A percentile compares a stretch with the other conserved stretches of the same genome.
Conservation (phyloP, 2,797 vertebrate species). For the Phalanger gymnotis region DNA sequence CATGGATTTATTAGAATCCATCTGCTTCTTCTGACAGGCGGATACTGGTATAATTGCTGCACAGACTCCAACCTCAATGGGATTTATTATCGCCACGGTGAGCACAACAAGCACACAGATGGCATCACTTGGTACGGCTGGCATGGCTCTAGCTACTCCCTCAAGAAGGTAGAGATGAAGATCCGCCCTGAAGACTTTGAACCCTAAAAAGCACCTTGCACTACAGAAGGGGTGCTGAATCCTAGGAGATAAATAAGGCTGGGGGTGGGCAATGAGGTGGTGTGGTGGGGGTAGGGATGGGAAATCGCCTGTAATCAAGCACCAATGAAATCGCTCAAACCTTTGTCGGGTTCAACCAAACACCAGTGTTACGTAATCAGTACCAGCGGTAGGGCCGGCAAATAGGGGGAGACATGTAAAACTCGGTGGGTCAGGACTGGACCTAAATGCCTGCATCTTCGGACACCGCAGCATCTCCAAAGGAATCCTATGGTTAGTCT, state of each 20-base stretch:
- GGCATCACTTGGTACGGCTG: slow-evolving; percentile 99
- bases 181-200: slow-evolving; percentile 93
- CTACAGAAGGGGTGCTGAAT: background rate
- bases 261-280: background rate
- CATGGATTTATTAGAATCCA: accelerated
- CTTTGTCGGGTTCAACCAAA: background rate
- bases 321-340: slow-evolving; percentile 10
- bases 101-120: slow-evolving; percentile 91
- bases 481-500: background rate
- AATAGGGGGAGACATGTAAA: background rate
- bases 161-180: slow-evolving; percentile 98
- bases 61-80: slow-evolving; percentile 98
- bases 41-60: slow-evolving; percentile 99
- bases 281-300: background rate
- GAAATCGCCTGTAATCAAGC: slow-evolving; percentile 3
- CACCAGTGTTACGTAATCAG: background rate
- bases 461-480: slow-evolving; percentile 57
- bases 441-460: background rate
- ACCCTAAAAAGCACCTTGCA: slow-evolving; percentile 80
- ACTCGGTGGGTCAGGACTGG: slow-evolving; percentile 52
- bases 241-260: background rate
- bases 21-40: slow-evolving; percentile 86
- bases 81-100: slow-evolving; percentile 91
- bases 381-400: background rate
- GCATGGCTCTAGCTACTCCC: slow-evolving; percentile 95